phyloP scores from a whole-genome alignment of 1,140 invertebrate genomes.

The Diploscapter pachys region DNA sequence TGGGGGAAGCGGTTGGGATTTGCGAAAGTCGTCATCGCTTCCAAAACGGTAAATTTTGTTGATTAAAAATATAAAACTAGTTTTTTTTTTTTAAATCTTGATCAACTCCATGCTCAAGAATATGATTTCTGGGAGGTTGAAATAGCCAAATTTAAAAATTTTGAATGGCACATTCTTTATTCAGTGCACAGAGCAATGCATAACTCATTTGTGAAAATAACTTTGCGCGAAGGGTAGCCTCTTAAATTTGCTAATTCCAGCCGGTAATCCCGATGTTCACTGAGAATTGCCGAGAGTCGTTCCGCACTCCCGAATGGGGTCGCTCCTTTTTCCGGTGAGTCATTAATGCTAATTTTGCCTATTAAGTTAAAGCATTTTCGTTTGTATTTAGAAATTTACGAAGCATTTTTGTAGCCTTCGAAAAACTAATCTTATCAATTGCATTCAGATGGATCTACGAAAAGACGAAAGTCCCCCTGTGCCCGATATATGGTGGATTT shows the following conservation, averaged over 20 bases:
- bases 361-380: too few relatives aligned
- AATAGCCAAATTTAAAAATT: not conserved
- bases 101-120: constrained; percentile 11
- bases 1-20: constrained; percentile 93
- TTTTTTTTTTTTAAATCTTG: too few relatives aligned
- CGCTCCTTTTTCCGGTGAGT: constrained; percentile 62
- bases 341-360: too few relatives aligned
- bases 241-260: constrained; percentile 62
- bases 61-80: too few relatives aligned
- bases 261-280: constrained; percentile 93
- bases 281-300: constrained; percentile 89
- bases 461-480: constrained; percentile 79
- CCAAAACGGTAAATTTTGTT: constrained; percentile 75
- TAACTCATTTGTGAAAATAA: too few relatives aligned
- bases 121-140: not conserved
- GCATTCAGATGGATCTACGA: constrained; percentile 67
- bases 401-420: too few relatives aligned
- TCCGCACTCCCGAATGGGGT: constrained; percentile 70
- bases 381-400: too few relatives aligned
- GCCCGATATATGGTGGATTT: constrained; percentile 94
- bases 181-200: too few relatives aligned
- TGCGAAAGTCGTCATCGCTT: constrained; percentile 89
- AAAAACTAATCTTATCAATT: too few relatives aligned
- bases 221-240: too few relatives aligned
- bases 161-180: too few relatives aligned